Evolutionary conservation across 2,113 vertebrate species (phyloP), one percentile per base, ranked within the genome.

Genomic region (Trochalopteron elliotii): DNA sequence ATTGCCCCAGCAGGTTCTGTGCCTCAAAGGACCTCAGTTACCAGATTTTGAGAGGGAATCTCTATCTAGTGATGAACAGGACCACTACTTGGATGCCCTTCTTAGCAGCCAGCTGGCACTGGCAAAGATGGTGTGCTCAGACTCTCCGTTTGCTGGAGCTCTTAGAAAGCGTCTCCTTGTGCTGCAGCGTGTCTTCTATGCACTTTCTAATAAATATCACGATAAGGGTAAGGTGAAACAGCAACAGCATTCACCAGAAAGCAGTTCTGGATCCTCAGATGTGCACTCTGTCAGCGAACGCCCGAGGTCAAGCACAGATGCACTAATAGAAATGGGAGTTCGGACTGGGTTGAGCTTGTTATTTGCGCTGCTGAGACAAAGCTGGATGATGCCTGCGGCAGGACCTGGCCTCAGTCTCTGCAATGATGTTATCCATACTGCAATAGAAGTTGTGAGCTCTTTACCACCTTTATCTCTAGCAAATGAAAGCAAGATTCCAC

Each of bases 91-190:
- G 98, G 99, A 99, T 56, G 99, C 99, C 24, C 98, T 99, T 53
- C 99, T 99, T 91, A 98, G 99, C 97, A 99, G 99, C 98, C 99
- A 99, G 97, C 97, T 99, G 97, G 99, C 99, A 37, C 97, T 99
- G 98, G 99, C 99, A 24, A 99, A 99, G 98, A 99, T 99, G 98
- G 99, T 99, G 6, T 99, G 99, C 97, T 99, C 99, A 1, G 99
- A 99, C 97, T 99, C 99, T 12, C 99, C 99, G 0, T 99, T 99
- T 72, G 99, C 99, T 13, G 98, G 99, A 6, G 99, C 99, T 1
- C 98, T 99, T 84, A 98, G 99, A 56, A 99, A 99, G 90, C 98
- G 99, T 18, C 98, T 99, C 68, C 98, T 99, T 79, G 99, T 99
- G 65, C 98, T 99, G 20, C 99, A 99, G 88, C 98, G 99, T 55